Percentiles rank a stretch among this genome's conserved stretches.
Evolutionary conservation across 2,113 vertebrate genomes (phyloP).

Genomic region (Rhynchomys soricoides): DNA sequence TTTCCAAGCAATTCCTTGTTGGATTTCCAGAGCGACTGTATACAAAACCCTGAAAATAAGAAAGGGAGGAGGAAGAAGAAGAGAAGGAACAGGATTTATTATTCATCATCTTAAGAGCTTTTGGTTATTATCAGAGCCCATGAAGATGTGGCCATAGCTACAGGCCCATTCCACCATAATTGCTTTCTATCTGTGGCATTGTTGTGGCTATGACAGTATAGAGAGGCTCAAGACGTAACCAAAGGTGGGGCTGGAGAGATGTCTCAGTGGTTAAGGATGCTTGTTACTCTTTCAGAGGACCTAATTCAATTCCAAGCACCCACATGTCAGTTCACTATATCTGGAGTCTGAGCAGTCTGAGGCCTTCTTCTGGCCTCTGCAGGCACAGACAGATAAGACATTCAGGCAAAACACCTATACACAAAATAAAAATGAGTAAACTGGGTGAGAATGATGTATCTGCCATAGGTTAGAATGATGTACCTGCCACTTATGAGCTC

Average conservation of each 20-base stretch:
- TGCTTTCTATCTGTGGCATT: not conserved
- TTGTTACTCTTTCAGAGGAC: not conserved
- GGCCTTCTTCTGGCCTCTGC: not conserved
- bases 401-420: not conserved
- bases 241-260: not conserved
- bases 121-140: not conserved
- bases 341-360: not conserved
- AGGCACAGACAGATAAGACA: not conserved
- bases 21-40: constrained; percentile 97
- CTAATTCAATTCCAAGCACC: not conserved
- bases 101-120: not conserved
- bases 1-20: constrained; percentile 93
- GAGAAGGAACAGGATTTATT: not conserved
- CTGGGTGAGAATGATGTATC: not conserved
- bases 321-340: not conserved
- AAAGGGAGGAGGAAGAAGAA: not conserved
- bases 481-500: not conserved
- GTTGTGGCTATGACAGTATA: not conserved
- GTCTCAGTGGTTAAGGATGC: no score
- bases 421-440: not conserved
- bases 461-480: not conserved
- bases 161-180: not conserved
- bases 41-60: constrained; percentile 90
- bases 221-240: not conserved
- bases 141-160: not conserved